Evolutionary conservation across 2,888 invertebrate species (phyloP).

Genomic region (Melanotus villosus): DNA sequence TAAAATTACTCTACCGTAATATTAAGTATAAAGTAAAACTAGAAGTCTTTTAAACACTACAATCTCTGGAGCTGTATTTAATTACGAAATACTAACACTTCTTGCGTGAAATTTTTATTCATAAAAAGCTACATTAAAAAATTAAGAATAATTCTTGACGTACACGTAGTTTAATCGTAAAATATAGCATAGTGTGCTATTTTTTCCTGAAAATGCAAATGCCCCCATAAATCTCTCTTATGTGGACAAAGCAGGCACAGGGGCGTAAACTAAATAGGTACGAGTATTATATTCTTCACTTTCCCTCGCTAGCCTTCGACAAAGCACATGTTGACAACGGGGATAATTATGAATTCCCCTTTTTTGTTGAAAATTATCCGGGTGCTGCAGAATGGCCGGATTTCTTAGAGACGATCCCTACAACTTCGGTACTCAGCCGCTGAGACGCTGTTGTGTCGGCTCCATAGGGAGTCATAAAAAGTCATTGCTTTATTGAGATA

Average conservation of each 20-base stretch:
- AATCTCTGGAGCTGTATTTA: too few species aligned
- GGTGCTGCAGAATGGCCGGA: constrained; percentile 44
- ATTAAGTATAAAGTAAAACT: too few species aligned
- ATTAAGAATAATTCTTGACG: constrained; percentile 37
- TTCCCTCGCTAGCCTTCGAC: constrained; percentile 41
- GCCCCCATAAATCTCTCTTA: constrained; percentile 51
- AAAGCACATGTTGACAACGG: constrained; percentile 47
- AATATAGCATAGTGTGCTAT: constrained; percentile 41
- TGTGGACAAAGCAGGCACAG: constrained; percentile 51
- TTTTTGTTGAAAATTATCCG: constrained; percentile 46
- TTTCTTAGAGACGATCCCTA: constrained; percentile 45
- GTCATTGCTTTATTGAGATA: constrained; percentile 59
- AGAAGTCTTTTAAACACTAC: too few species aligned
- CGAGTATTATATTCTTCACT: constrained; percentile 41
- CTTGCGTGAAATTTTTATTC: constrained; percentile 23
- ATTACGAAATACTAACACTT: neutral
- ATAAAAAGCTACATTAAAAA: constrained; percentile 34
- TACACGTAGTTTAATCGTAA: constrained; percentile 42
- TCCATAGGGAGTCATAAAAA: constrained; percentile 57
- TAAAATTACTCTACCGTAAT: too few species aligned
- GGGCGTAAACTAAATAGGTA: constrained; percentile 49
- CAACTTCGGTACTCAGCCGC: constrained; percentile 44
- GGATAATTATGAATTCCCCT: constrained; percentile 49
- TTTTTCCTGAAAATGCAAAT: constrained; percentile 51
- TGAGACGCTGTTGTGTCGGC: constrained; percentile 52